phyloP scores from a whole-genome alignment of 2,888 invertebrate species.

The Ctena decussata region DNA sequence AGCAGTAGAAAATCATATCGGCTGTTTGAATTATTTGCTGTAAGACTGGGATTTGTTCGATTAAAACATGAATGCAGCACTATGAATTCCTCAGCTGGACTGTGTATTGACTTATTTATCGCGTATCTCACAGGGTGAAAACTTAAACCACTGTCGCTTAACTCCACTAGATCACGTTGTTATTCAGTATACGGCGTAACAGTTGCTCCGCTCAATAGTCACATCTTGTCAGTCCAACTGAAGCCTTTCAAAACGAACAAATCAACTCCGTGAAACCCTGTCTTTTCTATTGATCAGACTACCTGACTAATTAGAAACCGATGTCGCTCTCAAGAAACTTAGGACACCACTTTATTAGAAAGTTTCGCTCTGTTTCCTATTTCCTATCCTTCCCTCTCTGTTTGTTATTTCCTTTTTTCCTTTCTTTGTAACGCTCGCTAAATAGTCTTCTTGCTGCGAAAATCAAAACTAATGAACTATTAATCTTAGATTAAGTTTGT shows the following conservation, averaged over 20 bases:
- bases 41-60: too few relatives aligned
- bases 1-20: too few relatives aligned
- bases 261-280: not conserved
- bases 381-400: not conserved
- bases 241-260: not conserved
- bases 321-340: not conserved
- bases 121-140: too few relatives aligned
- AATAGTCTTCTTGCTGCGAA: not conserved
- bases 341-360: not conserved
- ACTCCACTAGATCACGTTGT: too few relatives aligned
- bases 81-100: too few relatives aligned
- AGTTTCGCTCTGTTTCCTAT: not conserved
- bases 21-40: too few relatives aligned
- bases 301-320: not conserved
- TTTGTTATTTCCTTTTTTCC: too few relatives aligned
- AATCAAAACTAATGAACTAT: not conserved
- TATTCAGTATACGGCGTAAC: not conserved
- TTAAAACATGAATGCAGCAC: too few relatives aligned
- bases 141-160: too few relatives aligned
- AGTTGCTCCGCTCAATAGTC: not conserved
- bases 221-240: not conserved
- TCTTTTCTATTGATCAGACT: not conserved
- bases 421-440: too few relatives aligned
- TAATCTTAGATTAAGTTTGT: not conserved
- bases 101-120: too few relatives aligned